phyloP scores from a whole-genome alignment of 2,113 vertebrate species.

The Piaya cayana region DNA sequence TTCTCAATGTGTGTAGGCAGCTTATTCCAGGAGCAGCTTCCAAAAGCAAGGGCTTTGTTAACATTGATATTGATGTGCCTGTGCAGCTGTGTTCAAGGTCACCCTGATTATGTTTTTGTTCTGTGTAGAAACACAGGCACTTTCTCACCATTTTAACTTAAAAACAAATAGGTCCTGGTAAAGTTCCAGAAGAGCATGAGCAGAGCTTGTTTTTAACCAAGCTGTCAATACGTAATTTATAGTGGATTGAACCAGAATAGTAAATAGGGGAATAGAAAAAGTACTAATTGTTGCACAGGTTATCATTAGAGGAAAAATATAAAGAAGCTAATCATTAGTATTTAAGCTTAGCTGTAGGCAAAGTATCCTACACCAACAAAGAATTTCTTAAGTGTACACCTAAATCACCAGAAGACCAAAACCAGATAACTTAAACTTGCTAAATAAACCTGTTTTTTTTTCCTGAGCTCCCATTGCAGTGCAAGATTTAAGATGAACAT shows the following conservation, averaged over 20 bases:
- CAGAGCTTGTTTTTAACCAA: neutral
- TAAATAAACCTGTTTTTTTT: neutral
- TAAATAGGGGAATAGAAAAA: neutral
- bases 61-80: accelerated
- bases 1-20: accelerated
- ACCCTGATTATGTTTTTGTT: accelerated
- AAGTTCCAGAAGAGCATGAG: neutral
- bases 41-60: accelerated
- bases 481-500: neutral
- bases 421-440: neutral
- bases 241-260: neutral
- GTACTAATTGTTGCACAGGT: neutral
- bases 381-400: neutral
- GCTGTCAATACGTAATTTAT: accelerated
- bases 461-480: neutral
- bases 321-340: neutral
- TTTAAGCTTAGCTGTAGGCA: neutral
- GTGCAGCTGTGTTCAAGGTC: neutral
- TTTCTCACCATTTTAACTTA: neutral
- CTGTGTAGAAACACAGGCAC: accelerated
- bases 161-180: neutral
- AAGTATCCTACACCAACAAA: neutral
- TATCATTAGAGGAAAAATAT: neutral
- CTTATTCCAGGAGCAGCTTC: accelerated
- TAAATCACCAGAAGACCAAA: neutral